Evolutionary conservation across 2,113 vertebrate genomes (phyloP), one percentile per base, ranked within the genome.

Genomic region (Clarias magur): DNA sequence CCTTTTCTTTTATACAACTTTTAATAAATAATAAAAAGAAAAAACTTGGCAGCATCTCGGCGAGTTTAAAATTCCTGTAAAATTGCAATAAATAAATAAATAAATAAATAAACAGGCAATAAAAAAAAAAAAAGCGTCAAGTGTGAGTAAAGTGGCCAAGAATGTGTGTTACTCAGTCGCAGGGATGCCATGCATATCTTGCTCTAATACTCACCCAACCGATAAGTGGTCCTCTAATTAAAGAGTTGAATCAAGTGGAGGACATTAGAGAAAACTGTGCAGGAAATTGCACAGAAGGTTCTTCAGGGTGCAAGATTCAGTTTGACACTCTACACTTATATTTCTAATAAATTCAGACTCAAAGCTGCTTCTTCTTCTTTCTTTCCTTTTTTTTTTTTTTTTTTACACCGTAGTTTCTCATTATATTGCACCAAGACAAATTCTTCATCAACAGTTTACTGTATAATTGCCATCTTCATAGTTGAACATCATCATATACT

Each of bases 111-210:
- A 79, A 78, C 75, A 57, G 76, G 54, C 13, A 30, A 80, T 60
- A 34, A 12, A 59, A 48, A 80, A 80, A n/a, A n/a, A n/a, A n/a
- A n/a, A n/a, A n/a, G n/a, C 60, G 54, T 59, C 78, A 59, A 80
- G n/a, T 59, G 16, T 21, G 16, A 30, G 54, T 17, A 80, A 78
- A 78, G 75, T 54, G 75, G 4, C 75, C 25, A 56, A 80, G 17
- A 60, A 59, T 30, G 4, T 34, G 56, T 27, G 13, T 80, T 59
- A 17, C 25, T 79, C 17, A 80, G 53, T 30, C 17, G 0, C 3
- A 1, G n/a, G 27, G 75, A 78, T 78, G 75, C 25, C 75, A 54
- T 78, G 15, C 48, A 78, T 27, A 59, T 80, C 56, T 80, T 11
- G 9, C 27, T 19, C 27, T 30, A 59, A 59, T 27, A 27, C 76